These are phyloP conservation scores for Oriolus oriolus DNA, from an alignment of 2,113 vertebrate genomes.

Conservation along the genomic window DNA sequence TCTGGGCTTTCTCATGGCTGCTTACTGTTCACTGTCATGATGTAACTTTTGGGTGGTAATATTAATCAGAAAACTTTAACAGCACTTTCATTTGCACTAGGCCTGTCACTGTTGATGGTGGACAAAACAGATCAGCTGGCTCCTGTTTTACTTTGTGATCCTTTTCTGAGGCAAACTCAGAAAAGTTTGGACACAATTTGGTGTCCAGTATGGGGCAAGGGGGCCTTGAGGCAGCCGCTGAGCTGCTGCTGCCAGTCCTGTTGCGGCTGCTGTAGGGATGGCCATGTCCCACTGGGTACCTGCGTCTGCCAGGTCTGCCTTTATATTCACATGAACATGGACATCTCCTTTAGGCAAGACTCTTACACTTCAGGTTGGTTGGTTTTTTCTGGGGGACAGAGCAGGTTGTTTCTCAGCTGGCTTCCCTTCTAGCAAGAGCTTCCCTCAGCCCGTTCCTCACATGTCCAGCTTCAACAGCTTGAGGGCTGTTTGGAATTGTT, in stretches of 20 bases:
- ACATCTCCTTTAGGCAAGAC: neutral
- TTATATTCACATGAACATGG: fast-evolving
- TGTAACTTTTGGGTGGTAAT: neutral
- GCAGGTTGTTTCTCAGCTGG: neutral
- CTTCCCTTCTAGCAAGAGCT: neutral
- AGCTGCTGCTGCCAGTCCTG: neutral
- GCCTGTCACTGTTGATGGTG: no score
- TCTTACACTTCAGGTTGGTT: neutral
- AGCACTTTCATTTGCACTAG: neutral
- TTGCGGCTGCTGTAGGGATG: fast-evolving
- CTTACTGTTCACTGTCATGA: neutral
- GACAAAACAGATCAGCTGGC: neutral
- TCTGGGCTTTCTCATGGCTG: neutral
- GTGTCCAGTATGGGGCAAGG: neutral
- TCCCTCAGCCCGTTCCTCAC: neutral
- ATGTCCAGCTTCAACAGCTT: neutral
- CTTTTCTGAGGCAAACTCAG: neutral
- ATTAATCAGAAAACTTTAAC: neutral
- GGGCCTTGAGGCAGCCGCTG: neutral
- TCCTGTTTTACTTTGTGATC: neutral
- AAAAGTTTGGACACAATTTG: neutral
- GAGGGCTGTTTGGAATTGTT: neutral
- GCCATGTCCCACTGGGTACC: fast-evolving
- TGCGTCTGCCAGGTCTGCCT: fast-evolving
- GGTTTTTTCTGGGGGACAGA: neutral